A percentile compares a stretch with the other conserved stretches of the same genome.
Conservation (phyloP, 2,797 vertebrate species). For the Coreius guichenoti region DNA sequence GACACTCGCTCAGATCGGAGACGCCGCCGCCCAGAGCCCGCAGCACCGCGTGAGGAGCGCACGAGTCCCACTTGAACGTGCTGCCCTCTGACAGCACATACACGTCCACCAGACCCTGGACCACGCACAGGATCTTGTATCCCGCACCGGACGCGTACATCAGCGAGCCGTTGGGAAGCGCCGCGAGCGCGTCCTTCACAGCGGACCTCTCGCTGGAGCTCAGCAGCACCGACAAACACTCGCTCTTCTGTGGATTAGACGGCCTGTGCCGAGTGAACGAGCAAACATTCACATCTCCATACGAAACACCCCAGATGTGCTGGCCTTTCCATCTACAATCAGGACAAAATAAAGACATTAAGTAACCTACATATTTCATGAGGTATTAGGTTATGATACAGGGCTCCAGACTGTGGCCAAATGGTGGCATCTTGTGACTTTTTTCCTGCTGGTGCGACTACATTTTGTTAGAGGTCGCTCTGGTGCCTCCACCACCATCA, state of each 20-base stretch:
- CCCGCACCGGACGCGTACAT: constrained; percentile 85
- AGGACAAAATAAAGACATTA: not conserved
- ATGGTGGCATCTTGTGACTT: too few relatives aligned
- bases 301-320: constrained; percentile 83
- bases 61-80: constrained; percentile 92
- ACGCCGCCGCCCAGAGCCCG: constrained; percentile 86
- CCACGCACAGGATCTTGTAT: constrained; percentile 88
- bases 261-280: constrained; percentile 66
- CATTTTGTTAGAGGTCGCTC: too few relatives aligned
- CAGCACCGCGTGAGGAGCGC: constrained; percentile 86
- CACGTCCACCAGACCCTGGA: constrained; percentile 83
- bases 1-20: constrained; percentile 76
- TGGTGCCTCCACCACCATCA: too few relatives aligned
- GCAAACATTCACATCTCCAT: constrained; percentile 72
- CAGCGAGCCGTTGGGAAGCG: constrained; percentile 74
- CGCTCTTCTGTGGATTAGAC: not conserved
- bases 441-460: too few relatives aligned
- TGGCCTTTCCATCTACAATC: constrained; percentile 78
- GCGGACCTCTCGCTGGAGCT: constrained; percentile 83
- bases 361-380: not conserved
- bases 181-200: constrained; percentile 76
- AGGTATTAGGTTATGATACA: not conserved
- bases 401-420: too few relatives aligned
- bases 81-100: constrained; percentile 89
- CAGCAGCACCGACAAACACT: constrained; percentile 77